Evolutionary conservation across 2,797 vertebrate genomes (phyloP).

Genomic region (Bryconaethiops microstoma): DNA sequence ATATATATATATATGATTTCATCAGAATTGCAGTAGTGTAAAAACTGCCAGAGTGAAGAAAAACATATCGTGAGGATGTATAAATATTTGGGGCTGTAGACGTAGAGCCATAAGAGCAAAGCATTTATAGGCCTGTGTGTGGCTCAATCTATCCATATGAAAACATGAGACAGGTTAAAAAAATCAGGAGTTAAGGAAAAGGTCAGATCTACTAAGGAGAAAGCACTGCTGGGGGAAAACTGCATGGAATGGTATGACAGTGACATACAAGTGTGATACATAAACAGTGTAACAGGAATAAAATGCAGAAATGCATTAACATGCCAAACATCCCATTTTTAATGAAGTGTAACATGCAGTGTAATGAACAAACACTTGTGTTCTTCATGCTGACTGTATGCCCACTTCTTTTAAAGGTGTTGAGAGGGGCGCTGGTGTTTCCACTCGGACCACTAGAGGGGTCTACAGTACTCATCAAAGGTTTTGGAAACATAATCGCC

Average conservation of each 20-base stretch:
- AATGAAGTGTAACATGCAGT: slow-evolving; percentile 12
- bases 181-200: neutral
- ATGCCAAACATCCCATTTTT: neutral
- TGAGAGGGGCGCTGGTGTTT: neutral
- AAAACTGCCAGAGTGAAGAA: neutral
- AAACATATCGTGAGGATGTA: neutral
- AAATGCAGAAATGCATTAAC: neutral
- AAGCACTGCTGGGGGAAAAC: neutral
- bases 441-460: slow-evolving; percentile 13
- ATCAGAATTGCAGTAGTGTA: too few relatives aligned
- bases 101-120: neutral
- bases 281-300: neutral
- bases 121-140: neutral
- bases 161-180: neutral
- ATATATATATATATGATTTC: too few relatives aligned
- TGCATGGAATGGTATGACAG: neutral
- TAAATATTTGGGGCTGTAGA: neutral
- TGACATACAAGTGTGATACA: neutral
- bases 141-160: slow-evolving; percentile 1
- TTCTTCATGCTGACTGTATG: neutral
- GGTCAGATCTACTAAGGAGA: neutral
- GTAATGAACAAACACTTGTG: neutral
- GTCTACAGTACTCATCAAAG: neutral
- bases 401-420: neutral
- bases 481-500: neutral